These are phyloP conservation scores for Genyomyrus donnyi DNA, from an alignment of 2,113 vertebrate species.

Conservation along the genomic window DNA sequence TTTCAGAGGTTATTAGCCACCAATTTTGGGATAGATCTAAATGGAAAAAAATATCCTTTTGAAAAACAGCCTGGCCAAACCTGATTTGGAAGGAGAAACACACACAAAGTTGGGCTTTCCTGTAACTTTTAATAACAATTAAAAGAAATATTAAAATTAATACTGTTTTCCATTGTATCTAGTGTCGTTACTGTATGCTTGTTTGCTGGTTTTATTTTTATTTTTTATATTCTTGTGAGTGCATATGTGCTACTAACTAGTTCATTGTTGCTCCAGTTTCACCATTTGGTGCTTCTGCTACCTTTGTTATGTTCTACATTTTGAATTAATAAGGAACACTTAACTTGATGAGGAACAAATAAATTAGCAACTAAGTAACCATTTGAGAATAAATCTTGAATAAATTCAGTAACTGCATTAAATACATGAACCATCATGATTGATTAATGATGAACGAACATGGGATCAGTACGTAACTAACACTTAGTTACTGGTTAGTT, in stretches of 20 bases:
- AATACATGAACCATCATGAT: too few relatives aligned
- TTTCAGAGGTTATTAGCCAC: constrained; percentile 30
- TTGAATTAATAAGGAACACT: background rate
- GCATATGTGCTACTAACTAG: too few relatives aligned
- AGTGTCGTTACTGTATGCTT: background rate
- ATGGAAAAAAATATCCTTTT: constrained; percentile 19
- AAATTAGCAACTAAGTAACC: background rate
- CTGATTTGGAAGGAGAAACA: background rate
- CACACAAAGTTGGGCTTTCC: background rate
- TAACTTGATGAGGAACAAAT: background rate
- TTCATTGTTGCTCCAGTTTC: too few relatives aligned
- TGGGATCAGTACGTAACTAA: too few relatives aligned
- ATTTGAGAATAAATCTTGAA: background rate
- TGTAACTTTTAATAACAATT: background rate
- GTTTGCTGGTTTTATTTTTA: background rate
- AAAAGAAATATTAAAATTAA: background rate
- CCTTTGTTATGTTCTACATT: background rate
- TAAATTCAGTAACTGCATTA: too few relatives aligned
- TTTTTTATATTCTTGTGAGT: background rate
- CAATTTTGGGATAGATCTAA: constrained; percentile 20
- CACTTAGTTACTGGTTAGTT: too few relatives aligned
- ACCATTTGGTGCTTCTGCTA: background rate
- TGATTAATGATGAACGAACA: too few relatives aligned
- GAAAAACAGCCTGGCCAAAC: background rate
- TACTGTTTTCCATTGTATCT: background rate